These are phyloP conservation scores for Sardina pilchardus DNA, from an alignment of 2,113 vertebrate species.

Conservation along the genomic window DNA sequence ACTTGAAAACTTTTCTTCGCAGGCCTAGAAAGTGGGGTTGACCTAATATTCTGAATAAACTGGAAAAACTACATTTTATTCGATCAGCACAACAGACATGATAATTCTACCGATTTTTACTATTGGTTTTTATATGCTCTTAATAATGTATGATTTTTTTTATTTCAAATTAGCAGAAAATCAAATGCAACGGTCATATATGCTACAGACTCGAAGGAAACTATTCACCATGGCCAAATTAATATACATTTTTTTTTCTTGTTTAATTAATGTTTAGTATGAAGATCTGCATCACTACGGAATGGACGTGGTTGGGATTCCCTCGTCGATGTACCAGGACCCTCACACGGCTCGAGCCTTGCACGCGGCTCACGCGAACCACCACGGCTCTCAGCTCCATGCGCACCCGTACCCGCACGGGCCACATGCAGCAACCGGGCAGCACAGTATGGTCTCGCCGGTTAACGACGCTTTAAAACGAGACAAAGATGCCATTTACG, in stretches of 20 bases:
- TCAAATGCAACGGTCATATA: not conserved
- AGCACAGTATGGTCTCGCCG: constrained; percentile 82
- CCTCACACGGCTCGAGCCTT: constrained; percentile 84
- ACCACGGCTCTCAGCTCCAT: constrained; percentile 82
- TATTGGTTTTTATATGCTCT: not conserved
- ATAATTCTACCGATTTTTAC: not conserved
- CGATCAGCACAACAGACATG: not conserved
- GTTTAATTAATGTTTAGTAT: constrained; percentile 75
- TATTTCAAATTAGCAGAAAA: not conserved
- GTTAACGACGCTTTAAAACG: constrained; percentile 87
- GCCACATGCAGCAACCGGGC: constrained; percentile 37
- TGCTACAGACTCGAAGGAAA: not conserved
- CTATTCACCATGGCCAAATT: not conserved
- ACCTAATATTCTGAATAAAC: not conserved
- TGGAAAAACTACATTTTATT: not conserved
- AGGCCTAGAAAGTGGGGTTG: not conserved
- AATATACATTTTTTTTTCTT: not conserved
- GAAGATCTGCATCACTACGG: constrained; percentile 91
- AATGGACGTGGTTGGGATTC: constrained; percentile 86
- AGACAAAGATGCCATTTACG: constrained; percentile 97
- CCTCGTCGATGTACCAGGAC: constrained; percentile 85
- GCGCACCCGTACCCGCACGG: constrained; percentile 85
- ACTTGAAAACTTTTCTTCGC: not conserved
- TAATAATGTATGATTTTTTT: not conserved
- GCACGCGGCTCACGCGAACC: constrained; percentile 87